A percentile compares a stretch with the other conserved stretches of the same genome.
These are phyloP conservation scores for Ibidorhyncha struthersii DNA, from an alignment of 2,113 vertebrate genomes.

Conservation along the genomic window DNA sequence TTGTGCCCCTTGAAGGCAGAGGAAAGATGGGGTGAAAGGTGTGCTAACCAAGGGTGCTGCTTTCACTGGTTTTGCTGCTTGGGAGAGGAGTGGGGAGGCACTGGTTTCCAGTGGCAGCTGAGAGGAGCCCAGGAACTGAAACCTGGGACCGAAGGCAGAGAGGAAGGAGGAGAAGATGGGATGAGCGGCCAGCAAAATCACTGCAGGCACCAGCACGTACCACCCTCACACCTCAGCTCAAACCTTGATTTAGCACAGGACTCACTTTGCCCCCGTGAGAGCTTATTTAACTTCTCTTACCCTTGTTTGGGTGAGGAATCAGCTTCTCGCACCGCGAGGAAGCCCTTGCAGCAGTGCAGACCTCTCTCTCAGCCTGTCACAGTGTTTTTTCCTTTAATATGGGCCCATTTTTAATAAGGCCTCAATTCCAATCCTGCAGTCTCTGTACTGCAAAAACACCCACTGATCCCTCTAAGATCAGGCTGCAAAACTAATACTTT, in stretches of 20 bases:
- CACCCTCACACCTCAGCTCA: neutral
- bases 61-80: neutral
- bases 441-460: neutral
- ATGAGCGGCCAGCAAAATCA: neutral
- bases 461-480: neutral
- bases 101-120: neutral
- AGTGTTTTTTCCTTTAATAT: neutral
- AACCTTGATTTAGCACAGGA: neutral
- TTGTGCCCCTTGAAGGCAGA: neutral
- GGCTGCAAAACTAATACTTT: neutral
- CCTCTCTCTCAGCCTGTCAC: neutral
- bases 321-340: neutral
- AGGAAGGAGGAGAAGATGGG: neutral
- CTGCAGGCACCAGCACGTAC: neutral
- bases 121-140: neutral
- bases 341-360: neutral
- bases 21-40: neutral
- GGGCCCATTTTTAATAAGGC: neutral
- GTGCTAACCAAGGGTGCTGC: neutral
- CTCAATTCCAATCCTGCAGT: neutral
- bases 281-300: neutral
- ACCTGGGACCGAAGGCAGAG: neutral
- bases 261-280: rapidly evolving
- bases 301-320: neutral
- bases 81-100: neutral